Conservation (phyloP, 2,113 vertebrate genomes). For the Pristiophorus japonicus region DNA sequence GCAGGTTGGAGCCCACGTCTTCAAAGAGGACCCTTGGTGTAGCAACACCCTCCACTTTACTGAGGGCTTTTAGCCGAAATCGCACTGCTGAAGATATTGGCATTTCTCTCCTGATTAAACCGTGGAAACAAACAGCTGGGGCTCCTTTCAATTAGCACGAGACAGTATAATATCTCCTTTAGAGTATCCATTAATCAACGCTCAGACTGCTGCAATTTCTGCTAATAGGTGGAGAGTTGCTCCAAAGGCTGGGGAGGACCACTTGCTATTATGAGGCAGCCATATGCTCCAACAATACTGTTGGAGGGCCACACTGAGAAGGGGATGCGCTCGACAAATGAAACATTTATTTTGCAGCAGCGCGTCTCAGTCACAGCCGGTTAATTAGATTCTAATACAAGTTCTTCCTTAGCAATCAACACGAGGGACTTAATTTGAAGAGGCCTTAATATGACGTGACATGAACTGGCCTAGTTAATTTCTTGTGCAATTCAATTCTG, state of each 20-base stretch:
- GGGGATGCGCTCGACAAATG: not conserved
- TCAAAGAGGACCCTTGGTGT: no score
- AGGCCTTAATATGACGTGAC: not conserved
- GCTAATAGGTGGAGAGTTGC: not conserved
- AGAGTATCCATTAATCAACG: not conserved
- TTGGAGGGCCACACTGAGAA: not conserved
- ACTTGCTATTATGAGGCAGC: not conserved
- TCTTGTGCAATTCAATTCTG: not conserved
- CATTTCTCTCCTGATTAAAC: conserved; percentile 5
- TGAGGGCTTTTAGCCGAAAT: not conserved
- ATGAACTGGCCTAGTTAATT: not conserved
- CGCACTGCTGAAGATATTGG: not conserved
- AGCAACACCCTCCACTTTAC: not conserved
- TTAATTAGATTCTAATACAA: not conserved
- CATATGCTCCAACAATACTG: not conserved
- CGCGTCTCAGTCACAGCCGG: not conserved
- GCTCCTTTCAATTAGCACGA: not conserved
- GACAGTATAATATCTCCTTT: not conserved
- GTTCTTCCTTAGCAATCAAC: not conserved
- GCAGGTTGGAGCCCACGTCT: not conserved
- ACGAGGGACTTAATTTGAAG: not conserved
- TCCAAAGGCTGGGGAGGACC: not conserved
- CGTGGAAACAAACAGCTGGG: not conserved
- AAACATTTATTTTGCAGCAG: not conserved
- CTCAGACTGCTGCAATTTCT: conserved; percentile 7